These are phyloP conservation scores for Sicus ferrugineus DNA, from an alignment of 2,888 invertebrate species.

Conservation along the genomic window DNA sequence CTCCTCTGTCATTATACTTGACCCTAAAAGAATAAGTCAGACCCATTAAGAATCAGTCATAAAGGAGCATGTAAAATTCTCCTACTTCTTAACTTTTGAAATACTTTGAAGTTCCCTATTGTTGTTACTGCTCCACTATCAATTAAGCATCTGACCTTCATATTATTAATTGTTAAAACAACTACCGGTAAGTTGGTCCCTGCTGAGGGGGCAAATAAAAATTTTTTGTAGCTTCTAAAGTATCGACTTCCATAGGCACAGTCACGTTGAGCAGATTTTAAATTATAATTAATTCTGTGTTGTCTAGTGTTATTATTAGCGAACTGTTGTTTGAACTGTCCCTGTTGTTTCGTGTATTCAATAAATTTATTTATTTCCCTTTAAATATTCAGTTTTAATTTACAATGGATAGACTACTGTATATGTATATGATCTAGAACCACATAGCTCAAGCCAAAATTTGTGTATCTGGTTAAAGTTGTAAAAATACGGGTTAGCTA, in stretches of 20 bases:
- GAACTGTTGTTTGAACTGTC: too few species aligned
- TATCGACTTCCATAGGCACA: constrained; percentile 26
- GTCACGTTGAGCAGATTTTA: not conserved
- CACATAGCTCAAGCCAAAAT: too few species aligned
- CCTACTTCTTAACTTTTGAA: not conserved
- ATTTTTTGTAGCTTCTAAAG: constrained; percentile 21
- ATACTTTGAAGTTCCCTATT: constrained; percentile 9
- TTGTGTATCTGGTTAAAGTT: too few species aligned
- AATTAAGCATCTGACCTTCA: constrained; percentile 9
- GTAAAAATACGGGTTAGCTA: too few species aligned
- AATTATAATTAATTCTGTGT: constrained; percentile 1
- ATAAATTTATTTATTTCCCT: too few species aligned
- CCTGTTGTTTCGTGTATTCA: too few species aligned
- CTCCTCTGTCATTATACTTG: constrained; percentile 23
- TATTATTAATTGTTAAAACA: constrained; percentile 8
- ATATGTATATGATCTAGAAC: too few species aligned
- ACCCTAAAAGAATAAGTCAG: too few species aligned
- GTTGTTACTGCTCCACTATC: constrained; percentile 26
- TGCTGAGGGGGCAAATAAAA: constrained; percentile 23
- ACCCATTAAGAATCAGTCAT: constrained; percentile 8
- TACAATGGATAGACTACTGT: too few species aligned
- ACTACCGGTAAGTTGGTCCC: constrained; percentile 9
- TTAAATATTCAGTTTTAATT: too few species aligned
- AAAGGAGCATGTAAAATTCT: constrained; percentile 14
- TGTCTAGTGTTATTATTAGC: not conserved